A percentile compares a stretch with the other conserved stretches of the same genome.
phyloP scores from a whole-genome alignment of 2,888 invertebrate genomes.

The Agrotis ipsilon region DNA sequence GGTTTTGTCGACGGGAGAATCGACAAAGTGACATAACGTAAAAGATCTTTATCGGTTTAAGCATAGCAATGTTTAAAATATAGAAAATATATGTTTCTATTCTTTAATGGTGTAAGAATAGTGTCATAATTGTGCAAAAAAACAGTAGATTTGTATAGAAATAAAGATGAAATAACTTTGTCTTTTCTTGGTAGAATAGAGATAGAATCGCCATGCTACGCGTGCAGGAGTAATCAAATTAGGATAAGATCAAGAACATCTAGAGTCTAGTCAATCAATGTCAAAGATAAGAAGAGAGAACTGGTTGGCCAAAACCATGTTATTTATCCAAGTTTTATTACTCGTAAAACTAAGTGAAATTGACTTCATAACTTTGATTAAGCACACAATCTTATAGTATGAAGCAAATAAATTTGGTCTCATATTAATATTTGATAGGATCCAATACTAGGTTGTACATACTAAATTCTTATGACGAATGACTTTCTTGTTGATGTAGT shows the following conservation, averaged over 20 bases:
- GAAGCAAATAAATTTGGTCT: conserved; percentile 45
- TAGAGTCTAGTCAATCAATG: not conserved
- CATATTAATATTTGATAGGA: conserved; percentile 50
- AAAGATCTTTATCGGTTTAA: too few relatives aligned
- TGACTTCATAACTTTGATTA: conserved; percentile 23
- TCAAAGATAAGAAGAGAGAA: conserved; percentile 5
- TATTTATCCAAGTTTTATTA: conserved; percentile 21
- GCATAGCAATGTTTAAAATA: too few relatives aligned
- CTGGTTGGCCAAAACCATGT: not conserved
- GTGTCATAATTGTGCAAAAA: too few relatives aligned
- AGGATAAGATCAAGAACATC: not conserved
- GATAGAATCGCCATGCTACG: too few relatives aligned
- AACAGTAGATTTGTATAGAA: too few relatives aligned
- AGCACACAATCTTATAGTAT: conserved; percentile 19
- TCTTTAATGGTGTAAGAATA: too few relatives aligned
- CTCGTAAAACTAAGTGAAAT: conserved; percentile 27
- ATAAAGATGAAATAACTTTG: too few relatives aligned
- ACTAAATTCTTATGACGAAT: conserved; percentile 52
- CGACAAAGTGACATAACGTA: too few relatives aligned
- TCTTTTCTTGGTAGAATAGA: too few relatives aligned
- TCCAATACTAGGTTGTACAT: conserved; percentile 38
- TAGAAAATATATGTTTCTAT: too few relatives aligned
- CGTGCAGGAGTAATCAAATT: not conserved
- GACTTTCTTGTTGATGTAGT: conserved; percentile 36
- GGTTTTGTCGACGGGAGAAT: too few relatives aligned